Base-by-base conservation (phyloP, 2,113 vertebrate species). In the Alligator mississippiensis region DNA sequence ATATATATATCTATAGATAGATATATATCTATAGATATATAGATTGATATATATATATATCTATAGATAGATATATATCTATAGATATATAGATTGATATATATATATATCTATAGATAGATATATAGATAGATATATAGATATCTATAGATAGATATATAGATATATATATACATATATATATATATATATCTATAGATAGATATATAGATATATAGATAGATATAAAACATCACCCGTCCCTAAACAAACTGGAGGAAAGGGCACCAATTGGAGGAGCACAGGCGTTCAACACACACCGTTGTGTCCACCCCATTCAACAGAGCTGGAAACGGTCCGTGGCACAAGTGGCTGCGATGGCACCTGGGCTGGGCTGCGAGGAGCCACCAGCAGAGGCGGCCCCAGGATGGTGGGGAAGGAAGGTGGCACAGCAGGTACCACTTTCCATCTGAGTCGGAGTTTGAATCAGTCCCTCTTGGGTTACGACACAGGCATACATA, bases 301-400 rank as follows among this genome's bases (percentile, higher is more conserved):
- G 38, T 61, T 60, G 5, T 22, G 93, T 83, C 96, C 92, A 91
- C 47, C 88, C 64, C 93, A 85, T 8, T 27, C 15, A 81, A 6
- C 11, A 38, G n/a, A 47, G 58, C 54, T 17, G 4, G 27, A 84
- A 9, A 9, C 59, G 54, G 25, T 9, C 58, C 28, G 7, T 2
- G 34, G 5, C 21, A 25, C 38, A 22, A 14, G 58, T 5, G 16
- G 0, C 25, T 11, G 22, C 1, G 5, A 3, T 77, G 85, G 87
- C 86, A 28, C 22, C 85, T 6, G 63, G 5, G n/a, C 58, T 1
- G 1, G 66, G 13, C 81, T 82, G 30, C 2, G 77, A 38, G 22
- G 90, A 90, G 64, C 77, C 76, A 34, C 14, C 17, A 70, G 77
- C 12, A 5, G 24, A 3, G 3, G 80, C 78, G 74, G 38, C 85